Percentiles rank a stretch among this genome's conserved stretches.
These are phyloP conservation scores for Oedothorax gibbosus DNA, from an alignment of 1,140 invertebrate genomes.

Conservation along the genomic window DNA sequence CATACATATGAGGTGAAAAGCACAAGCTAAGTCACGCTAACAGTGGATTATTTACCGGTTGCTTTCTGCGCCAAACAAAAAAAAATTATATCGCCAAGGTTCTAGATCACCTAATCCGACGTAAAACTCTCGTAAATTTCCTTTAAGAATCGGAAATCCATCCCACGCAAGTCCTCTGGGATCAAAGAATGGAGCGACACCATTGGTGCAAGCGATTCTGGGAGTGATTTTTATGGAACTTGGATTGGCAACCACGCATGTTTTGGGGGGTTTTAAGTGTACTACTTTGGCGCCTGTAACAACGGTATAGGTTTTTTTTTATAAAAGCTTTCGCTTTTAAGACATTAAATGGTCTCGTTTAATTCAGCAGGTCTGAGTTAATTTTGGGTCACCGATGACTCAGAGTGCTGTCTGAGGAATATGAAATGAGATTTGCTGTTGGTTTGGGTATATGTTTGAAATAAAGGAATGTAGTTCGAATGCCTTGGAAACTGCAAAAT, in stretches of 20 bases:
- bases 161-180: slow-evolving; percentile 32
- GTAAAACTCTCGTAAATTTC: slow-evolving; percentile 41
- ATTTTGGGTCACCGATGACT: too few relatives aligned
- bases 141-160: slow-evolving; percentile 2
- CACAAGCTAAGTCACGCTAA: slow-evolving; percentile 21
- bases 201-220: neutral
- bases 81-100: neutral
- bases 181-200: slow-evolving; percentile 1
- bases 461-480: too few relatives aligned
- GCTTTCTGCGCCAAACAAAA: slow-evolving; percentile 8
- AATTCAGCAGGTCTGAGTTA: too few relatives aligned
- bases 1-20: slow-evolving; percentile 46
- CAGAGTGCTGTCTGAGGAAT: too few relatives aligned
- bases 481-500: too few relatives aligned
- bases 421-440: too few relatives aligned
- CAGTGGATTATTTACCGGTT: slow-evolving; percentile 39
- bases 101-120: slow-evolving; percentile 7
- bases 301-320: too few relatives aligned
- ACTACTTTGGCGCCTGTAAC: neutral
- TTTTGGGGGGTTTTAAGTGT: neutral
- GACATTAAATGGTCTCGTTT: too few relatives aligned
- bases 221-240: slow-evolving; percentile 22
- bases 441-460: too few relatives aligned
- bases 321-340: too few relatives aligned
- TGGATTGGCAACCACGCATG: slow-evolving; percentile 18